Base-by-base conservation (phyloP, 2,113 vertebrate species). In the Epinephelus lanceolatus region DNA sequence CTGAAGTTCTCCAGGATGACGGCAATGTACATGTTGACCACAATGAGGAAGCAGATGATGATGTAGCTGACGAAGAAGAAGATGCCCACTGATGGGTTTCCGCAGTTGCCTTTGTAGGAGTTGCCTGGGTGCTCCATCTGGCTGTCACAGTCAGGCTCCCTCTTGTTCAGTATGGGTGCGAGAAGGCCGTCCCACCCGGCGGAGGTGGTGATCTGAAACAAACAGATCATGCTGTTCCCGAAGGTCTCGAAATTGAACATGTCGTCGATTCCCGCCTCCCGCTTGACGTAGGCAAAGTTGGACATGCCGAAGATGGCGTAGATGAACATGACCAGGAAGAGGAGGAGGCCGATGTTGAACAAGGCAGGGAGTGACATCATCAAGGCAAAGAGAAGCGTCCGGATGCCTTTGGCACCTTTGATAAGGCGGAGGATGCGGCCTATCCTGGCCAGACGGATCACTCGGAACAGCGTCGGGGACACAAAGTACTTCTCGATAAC, bases 11-110 rank as follows among this genome's bases (percentile, higher is more conserved):
- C 98, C 93, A 99, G 91, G 91, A 99, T 99, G 85, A 99, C 97
- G 53, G 98, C 98, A 2, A 99, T 99, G 95, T 99, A 99, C 98
- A 99, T 99, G 93, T 99, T 99, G 85, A 99, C 97, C 86, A 99
- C 98, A 0, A 99, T 98, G 87, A 99, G 95, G 86, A 99, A 99
- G 42, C 98, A 99, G 76, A 99, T 99, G 94, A 99, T 99, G 78
- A 99, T 98, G 93, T 99, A 99, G 93, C 97, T 98, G 86, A 98
- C 97, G 21, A 99, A 99, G 90, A 98, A 99, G 94, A 97, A 96
- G 88, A 99, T 98, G 65, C 94, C 98, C 15, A 98, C 96, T 0
- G 97, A 96, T 0, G 98, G 97, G 88, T 96, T 99, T 7, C 98
- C 98, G 0, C 98, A 99, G 89, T 99, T 96, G 0, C 98, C 97